Evolutionary conservation across 2,113 vertebrate species (phyloP).

Genomic region (Oophaga pumilio): DNA sequence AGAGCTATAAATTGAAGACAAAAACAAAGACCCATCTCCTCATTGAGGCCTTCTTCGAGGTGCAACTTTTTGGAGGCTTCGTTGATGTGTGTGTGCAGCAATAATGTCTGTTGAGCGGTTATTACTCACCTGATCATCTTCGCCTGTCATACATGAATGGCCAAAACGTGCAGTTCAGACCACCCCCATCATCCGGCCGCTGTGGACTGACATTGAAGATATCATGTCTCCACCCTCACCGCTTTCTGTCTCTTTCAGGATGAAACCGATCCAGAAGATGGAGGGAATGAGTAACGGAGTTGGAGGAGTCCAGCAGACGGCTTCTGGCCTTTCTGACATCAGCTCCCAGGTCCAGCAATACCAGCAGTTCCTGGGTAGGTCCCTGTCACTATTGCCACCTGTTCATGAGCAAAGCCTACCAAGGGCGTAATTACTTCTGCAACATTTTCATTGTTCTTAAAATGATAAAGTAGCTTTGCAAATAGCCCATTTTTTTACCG

Average conservation of each 20-base stretch:
- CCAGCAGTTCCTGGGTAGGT: slow-evolving; percentile 89
- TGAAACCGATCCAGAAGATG: slow-evolving; percentile 86
- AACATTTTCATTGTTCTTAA: background rate
- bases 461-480: no score
- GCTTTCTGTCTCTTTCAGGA: slow-evolving; percentile 65
- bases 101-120: background rate
- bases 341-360: slow-evolving; percentile 90
- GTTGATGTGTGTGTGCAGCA: background rate
- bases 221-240: background rate
- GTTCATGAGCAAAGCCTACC: background rate
- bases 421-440: background rate
- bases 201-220: no score
- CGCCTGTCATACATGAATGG: background rate
- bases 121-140: background rate
- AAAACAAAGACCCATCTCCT: background rate
- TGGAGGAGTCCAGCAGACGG: slow-evolving; percentile 72
- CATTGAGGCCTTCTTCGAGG: background rate
- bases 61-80: no score
- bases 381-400: background rate
- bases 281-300: slow-evolving; percentile 86
- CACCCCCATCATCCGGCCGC: background rate
- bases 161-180: background rate
- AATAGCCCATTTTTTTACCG: no score
- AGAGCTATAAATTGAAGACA: no score
- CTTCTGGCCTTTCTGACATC: slow-evolving; percentile 79